These are phyloP conservation scores for Dysdera silvatica DNA, from an alignment of 1,140 invertebrate genomes.

Conservation along the genomic window DNA sequence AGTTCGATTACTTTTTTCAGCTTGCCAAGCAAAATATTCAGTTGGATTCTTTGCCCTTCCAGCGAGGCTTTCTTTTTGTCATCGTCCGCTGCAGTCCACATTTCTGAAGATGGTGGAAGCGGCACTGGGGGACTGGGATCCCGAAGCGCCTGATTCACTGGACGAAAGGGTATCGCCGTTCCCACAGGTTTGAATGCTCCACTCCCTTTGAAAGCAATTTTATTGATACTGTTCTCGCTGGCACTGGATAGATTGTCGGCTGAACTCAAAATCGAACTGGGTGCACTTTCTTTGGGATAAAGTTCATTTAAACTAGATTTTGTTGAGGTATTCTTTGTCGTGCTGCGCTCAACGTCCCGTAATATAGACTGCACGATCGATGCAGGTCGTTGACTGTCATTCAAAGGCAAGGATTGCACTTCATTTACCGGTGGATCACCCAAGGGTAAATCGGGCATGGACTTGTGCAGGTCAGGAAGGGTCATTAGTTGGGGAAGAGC, in stretches of 20 bases:
- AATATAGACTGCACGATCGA: constrained; percentile 21
- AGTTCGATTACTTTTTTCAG: constrained; percentile 19
- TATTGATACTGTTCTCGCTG: constrained; percentile 7
- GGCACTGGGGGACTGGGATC: background rate
- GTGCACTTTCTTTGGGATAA: constrained; percentile 14
- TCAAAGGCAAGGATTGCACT: constrained; percentile 14
- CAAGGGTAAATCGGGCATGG: constrained; percentile 15
- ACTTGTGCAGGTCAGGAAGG: constrained; percentile 19
- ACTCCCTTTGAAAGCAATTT: background rate
- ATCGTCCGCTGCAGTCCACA: background rate
- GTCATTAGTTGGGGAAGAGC: no score
- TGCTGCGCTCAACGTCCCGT: constrained; percentile 10
- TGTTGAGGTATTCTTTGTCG: background rate
- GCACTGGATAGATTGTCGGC: constrained; percentile 22
- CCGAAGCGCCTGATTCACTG: constrained; percentile 16
- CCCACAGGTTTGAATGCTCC: constrained; percentile 24
- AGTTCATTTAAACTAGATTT: no score
- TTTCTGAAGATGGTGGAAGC: background rate
- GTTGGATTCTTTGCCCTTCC: constrained; percentile 5
- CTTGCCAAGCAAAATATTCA: constrained; percentile 12
- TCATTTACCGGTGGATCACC: constrained; percentile 15
- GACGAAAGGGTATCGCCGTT: constrained; percentile 25
- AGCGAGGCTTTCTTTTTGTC: constrained; percentile 13
- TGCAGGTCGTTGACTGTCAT: constrained; percentile 10
- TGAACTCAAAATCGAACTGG: constrained; percentile 19